A percentile compares a stretch with the other conserved stretches of the same genome.
Conservation (phyloP, 2,888 invertebrate genomes). For the Ischnus inquisitorius region DNA sequence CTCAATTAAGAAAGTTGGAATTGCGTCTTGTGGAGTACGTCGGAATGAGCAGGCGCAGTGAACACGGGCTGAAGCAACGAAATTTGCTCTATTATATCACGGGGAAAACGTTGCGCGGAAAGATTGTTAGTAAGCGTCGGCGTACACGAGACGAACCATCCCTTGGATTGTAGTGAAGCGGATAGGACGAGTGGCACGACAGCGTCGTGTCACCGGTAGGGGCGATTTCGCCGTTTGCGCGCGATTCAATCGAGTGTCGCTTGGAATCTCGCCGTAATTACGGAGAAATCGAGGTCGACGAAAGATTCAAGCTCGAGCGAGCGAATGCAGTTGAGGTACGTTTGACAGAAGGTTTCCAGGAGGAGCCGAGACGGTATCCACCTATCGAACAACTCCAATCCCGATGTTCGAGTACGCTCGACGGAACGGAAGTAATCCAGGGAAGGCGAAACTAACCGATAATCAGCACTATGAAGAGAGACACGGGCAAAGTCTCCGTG, state of each 20-base stretch:
- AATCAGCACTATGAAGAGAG: constrained; percentile 9
- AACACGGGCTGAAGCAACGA: background rate
- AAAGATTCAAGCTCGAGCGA: constrained; percentile 73
- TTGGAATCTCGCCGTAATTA: constrained; percentile 74
- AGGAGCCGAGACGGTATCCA: constrained; percentile 34
- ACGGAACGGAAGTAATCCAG: constrained; percentile 26
- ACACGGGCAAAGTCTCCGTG: background rate
- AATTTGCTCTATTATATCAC: constrained; percentile 11
- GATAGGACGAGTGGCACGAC: background rate
- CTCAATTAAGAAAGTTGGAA: constrained; percentile 67
- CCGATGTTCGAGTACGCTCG: constrained; percentile 16
- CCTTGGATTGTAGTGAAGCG: too few species aligned
- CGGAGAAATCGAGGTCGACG: constrained; percentile 70
- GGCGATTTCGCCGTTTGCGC: constrained; percentile 1
- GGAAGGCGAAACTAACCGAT: constrained; percentile 1
- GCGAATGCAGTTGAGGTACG: constrained; percentile 57
- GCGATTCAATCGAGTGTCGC: constrained; percentile 73
- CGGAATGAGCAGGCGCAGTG: background rate
- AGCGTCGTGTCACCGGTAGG: background rate
- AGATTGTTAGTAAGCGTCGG: constrained; percentile 21
- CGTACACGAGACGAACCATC: background rate
- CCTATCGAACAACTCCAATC: constrained; percentile 11
- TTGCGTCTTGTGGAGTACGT: constrained; percentile 62
- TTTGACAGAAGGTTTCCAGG: constrained; percentile 36
- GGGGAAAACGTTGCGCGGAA: background rate